Evolutionary conservation across 2,888 invertebrate genomes (phyloP), one percentile per base, ranked within the genome.

Genomic region (Mylabris sibirica): DNA sequence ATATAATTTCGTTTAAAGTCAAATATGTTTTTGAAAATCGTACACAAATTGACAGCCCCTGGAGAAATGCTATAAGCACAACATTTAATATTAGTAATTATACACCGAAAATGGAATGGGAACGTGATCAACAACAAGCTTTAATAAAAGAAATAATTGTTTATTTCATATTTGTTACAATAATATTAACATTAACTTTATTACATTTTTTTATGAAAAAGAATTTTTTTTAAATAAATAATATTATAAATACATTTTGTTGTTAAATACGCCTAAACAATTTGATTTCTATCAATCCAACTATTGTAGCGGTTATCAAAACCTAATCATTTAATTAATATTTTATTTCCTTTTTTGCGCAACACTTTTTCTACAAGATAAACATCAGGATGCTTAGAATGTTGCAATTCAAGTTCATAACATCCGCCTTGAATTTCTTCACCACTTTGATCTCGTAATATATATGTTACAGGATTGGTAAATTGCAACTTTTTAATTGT

Each of bases 351-450:
- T 65, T 71, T 72, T 30, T 64, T 72, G 66, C 67, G 73, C 66
- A 80, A 61, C 38, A 80, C 72, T 72, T 79, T 81, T 72, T 82
- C 80, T 34, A 83, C 72, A 41, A 82, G 66, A 73, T 81, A 82
- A 41, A 80, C 66, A 62, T 82, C 72, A 0, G 79, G 77, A 76
- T 79, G 68, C 67, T 75, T 76, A 1, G 75, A 78, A 73, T 79
- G 79, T 65, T 75, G 76, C 12, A 82, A 60, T 77, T 82, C 80
- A 63, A 63, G 5, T 63, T 71, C 71, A 64, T 79, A 81, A 67
- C 81, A 82, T 8, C 75, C 72, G 35, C 79, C 79, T 30, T 41
- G 24, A 9, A 81, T 77, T 8, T 74, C 64, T 64, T 72, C 59
- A 60, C 64, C 66, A 35, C 69, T 30, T 20, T 66, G 73, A 73